phyloP scores from a whole-genome alignment of 35 echinoderm and acorn worm genomes.

The Apostichopus japonicus region DNA sequence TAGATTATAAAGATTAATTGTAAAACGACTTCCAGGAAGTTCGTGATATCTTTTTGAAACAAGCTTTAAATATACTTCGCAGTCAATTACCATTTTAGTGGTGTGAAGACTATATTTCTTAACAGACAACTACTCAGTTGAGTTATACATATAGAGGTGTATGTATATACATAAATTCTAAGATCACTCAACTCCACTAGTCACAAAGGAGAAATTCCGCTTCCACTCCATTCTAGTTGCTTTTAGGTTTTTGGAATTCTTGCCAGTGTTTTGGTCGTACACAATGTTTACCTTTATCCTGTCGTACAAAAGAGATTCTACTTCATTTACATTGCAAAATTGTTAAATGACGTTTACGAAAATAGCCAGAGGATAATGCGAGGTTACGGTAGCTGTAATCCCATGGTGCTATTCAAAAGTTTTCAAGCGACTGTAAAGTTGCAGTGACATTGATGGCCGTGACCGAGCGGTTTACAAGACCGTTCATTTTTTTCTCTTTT shows the following conservation, averaged over 20 bases:
- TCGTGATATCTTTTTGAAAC: too few species aligned
- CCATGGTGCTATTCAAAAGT: not conserved
- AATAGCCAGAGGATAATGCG: not conserved
- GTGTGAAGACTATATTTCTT: too few species aligned
- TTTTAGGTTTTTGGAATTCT: not conserved
- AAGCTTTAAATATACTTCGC: too few species aligned
- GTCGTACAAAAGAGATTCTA: not conserved
- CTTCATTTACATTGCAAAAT: slow-evolving; percentile 1
- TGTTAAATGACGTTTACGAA: not conserved
- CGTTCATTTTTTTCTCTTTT: too few species aligned
- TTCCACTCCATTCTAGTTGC: not conserved
- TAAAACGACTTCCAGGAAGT: too few species aligned
- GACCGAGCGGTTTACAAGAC: not conserved
- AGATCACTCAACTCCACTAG: too few species aligned
- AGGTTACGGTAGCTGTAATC: not conserved
- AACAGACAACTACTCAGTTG: too few species aligned
- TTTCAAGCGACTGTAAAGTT: not conserved
- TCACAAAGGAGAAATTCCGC: too few species aligned
- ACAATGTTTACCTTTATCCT: not conserved
- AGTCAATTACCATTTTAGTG: too few species aligned
- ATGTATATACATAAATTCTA: too few species aligned
- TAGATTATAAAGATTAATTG: too few species aligned
- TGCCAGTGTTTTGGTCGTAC: not conserved
- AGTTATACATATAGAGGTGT: too few species aligned
- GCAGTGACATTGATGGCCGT: not conserved